Evolutionary conservation across 2,797 vertebrate species (phyloP).

Genomic region (Poecile montanus): DNA sequence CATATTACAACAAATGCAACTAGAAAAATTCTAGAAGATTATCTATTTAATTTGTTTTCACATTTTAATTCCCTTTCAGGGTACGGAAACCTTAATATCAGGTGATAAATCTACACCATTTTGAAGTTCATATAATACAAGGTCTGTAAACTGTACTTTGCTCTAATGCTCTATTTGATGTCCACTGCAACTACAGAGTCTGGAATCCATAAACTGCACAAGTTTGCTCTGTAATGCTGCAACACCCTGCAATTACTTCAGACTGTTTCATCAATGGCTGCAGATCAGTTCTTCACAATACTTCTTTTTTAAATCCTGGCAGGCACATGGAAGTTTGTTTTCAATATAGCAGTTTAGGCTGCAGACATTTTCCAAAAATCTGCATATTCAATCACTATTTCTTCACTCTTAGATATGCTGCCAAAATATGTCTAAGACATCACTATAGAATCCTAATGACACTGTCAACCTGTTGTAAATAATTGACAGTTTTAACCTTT

Average conservation of each 20-base stretch:
- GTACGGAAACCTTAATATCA: not conserved
- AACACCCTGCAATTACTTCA: not conserved
- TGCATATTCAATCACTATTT: not conserved
- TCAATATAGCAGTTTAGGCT: not conserved
- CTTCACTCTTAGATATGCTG: not conserved
- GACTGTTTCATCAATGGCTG: not conserved
- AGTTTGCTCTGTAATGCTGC: not conserved
- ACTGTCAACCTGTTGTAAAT: not conserved
- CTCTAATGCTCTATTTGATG: not conserved
- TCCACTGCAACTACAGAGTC: not conserved
- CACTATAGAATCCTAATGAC: not conserved
- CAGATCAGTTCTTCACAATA: not conserved
- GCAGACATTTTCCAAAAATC: not conserved
- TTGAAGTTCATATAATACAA: not conserved
- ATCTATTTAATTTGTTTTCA: not conserved
- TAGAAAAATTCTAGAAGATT: not conserved
- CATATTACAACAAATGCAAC: not conserved
- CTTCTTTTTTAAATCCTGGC: not conserved
- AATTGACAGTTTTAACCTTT: constrained; percentile 30
- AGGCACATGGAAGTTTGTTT: constrained; percentile 24
- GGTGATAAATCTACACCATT: not conserved
- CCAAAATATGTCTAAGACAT: not conserved
- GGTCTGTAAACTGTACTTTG: not conserved
- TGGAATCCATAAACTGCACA: not conserved
- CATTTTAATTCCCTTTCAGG: not conserved